Evolutionary conservation across 2,888 invertebrate species (phyloP).

Genomic region (Cryptocephalus primarius): DNA sequence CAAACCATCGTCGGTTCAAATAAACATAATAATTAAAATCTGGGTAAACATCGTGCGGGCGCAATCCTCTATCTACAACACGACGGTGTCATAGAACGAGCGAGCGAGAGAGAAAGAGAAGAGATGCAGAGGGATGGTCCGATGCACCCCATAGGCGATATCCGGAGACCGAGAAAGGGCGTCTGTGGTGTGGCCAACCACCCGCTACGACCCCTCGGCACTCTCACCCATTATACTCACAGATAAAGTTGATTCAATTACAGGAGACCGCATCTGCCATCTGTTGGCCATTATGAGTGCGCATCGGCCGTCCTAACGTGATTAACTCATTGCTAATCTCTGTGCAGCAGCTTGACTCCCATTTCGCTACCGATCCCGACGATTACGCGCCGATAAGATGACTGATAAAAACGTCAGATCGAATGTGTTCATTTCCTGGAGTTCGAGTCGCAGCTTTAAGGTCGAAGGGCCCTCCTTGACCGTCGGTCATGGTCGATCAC

Average conservation of each 20-base stretch:
- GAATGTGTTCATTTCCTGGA: not conserved
- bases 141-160: too few relatives aligned
- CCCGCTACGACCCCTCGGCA: conserved; percentile 30
- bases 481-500: too few relatives aligned
- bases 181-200: conserved; percentile 24
- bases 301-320: conserved; percentile 16
- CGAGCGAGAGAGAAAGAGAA: too few relatives aligned
- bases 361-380: conserved; percentile 1
- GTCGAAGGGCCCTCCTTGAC: not conserved
- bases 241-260: conserved; percentile 41
- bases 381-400: not conserved
- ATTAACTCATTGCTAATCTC: conserved; percentile 33
- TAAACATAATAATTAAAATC: conserved; percentile 7
- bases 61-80: not conserved
- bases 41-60: conserved; percentile 7
- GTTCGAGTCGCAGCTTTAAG: not conserved
- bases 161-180: too few relatives aligned
- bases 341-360: conserved; percentile 24
- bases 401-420: not conserved
- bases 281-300: conserved; percentile 31
- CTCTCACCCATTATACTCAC: conserved; percentile 33
- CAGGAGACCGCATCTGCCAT: conserved; percentile 37
- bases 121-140: too few relatives aligned
- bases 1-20: not conserved
- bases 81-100: too few relatives aligned